phyloP scores from a whole-genome alignment of 2,113 vertebrate species.

The Cryptomyrus ogoouensis region DNA sequence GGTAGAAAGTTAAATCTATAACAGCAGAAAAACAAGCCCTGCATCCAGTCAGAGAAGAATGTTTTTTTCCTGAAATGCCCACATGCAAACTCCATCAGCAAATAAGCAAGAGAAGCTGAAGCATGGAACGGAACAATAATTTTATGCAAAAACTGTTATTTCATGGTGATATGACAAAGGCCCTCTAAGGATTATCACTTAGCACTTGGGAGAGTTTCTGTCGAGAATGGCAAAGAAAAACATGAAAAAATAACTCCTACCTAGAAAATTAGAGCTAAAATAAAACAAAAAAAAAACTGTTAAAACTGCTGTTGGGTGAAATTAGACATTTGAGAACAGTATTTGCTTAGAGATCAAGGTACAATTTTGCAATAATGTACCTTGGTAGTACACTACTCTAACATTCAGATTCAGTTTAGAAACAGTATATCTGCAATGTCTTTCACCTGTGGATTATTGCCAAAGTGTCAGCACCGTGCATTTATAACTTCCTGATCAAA shows the following conservation, averaged over 20 bases:
- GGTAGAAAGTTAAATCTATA: neutral
- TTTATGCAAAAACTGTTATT: neutral
- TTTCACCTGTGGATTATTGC: neutral
- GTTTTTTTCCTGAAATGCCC: neutral
- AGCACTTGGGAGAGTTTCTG: neutral
- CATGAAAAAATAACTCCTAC: slow-evolving; percentile 1
- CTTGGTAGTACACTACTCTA: neutral
- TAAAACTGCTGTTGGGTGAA: neutral
- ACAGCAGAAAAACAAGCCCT: neutral
- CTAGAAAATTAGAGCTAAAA: neutral
- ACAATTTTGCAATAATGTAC: neutral
- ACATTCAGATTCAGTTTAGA: neutral
- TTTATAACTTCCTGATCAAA: neutral
- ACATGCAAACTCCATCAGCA: neutral
- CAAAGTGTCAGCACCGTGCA: neutral
- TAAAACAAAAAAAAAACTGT: neutral
- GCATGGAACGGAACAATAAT: neutral
- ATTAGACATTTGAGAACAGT: neutral
- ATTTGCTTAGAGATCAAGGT: neutral
- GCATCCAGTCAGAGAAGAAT: neutral
- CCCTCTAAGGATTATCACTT: neutral
- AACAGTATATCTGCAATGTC: neutral
- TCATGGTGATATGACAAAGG: neutral
- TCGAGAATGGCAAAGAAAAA: neutral
- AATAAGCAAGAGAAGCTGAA: neutral